A percentile compares a stretch with the other conserved stretches of the same genome.
These are phyloP conservation scores for Aeoliscus strigatus DNA, from an alignment of 2,797 vertebrate genomes.

Conservation along the genomic window DNA sequence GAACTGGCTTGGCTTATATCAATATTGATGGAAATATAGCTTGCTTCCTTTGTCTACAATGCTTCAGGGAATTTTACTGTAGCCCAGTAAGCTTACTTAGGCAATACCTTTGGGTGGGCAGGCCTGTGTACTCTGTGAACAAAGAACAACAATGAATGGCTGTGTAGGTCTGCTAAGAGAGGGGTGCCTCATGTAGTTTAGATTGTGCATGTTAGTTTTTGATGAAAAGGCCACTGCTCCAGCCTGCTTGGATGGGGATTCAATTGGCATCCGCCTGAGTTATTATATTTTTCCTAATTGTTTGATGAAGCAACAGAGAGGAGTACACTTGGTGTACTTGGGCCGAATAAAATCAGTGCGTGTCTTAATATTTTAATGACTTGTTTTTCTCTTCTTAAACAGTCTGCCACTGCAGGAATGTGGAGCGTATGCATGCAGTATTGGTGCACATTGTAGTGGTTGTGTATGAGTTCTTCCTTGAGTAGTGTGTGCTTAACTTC, in stretches of 20 bases:
- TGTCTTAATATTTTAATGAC: slow-evolving; percentile 14
- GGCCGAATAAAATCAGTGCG: slow-evolving; percentile 19
- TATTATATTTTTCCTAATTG: slow-evolving; percentile 9
- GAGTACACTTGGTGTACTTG: slow-evolving; percentile 17
- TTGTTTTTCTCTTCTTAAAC: slow-evolving; percentile 9
- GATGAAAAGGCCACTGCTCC: slow-evolving; percentile 25
- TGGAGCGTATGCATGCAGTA: slow-evolving; percentile 60
- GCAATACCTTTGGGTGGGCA: slow-evolving; percentile 68
- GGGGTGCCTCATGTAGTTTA: slow-evolving; percentile 51
- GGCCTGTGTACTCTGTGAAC: slow-evolving; percentile 55
- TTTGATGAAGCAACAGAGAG: slow-evolving; percentile 13
- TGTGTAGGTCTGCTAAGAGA: slow-evolving; percentile 48
- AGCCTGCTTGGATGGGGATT: slow-evolving; percentile 19
- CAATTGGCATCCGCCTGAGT: slow-evolving; percentile 28
- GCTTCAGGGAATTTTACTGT: slow-evolving; percentile 69
- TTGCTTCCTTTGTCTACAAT: slow-evolving; percentile 63
- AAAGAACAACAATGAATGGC: slow-evolving; percentile 66
- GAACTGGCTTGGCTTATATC: slow-evolving; percentile 60
- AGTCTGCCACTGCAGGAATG: slow-evolving; percentile 63
- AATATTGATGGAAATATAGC: slow-evolving; percentile 71
- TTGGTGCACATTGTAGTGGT: slow-evolving; percentile 63
- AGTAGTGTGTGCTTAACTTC: slow-evolving; percentile 61
- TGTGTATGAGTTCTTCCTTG: slow-evolving; percentile 67
- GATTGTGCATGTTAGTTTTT: slow-evolving; percentile 40
- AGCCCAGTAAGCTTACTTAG: slow-evolving; percentile 68